A percentile compares a stretch with the other conserved stretches of the same genome.
Conservation (phyloP, 2,797 vertebrate species). For the Momotus momota region DNA sequence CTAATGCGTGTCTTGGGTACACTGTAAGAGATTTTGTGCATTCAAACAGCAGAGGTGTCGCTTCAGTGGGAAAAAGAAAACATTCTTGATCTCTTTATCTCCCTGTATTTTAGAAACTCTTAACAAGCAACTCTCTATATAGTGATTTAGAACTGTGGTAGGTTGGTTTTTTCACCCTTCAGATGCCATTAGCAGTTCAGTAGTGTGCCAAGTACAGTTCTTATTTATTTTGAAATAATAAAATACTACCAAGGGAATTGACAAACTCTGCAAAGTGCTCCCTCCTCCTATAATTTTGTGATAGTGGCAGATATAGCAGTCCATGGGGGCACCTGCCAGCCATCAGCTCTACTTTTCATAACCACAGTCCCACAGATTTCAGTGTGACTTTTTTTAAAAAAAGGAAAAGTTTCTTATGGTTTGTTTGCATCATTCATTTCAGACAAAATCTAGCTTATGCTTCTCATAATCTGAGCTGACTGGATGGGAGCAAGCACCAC, state of each 20-base stretch:
- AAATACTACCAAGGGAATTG: not conserved
- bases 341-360: not conserved
- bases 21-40: not conserved
- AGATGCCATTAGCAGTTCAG: not conserved
- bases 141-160: not conserved
- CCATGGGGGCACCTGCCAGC: not conserved
- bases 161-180: rapidly evolving
- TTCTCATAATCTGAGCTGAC: not conserved
- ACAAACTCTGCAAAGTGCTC: not conserved
- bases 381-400: not conserved
- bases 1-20: not conserved
- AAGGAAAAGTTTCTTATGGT: not conserved
- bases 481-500: not conserved
- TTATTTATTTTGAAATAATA: not conserved
- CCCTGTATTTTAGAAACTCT: not conserved
- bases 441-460: not conserved
- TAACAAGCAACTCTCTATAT: not conserved
- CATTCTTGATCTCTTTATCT: not conserved
- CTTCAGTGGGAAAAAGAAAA: not conserved
- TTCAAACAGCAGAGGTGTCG: not conserved
- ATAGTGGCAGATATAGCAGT: not conserved
- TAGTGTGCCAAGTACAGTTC: not conserved
- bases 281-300: not conserved
- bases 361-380: not conserved
- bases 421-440: not conserved